These are phyloP conservation scores for Zaprionus obscuricornis DNA, from an alignment of 2,888 invertebrate species.

Conservation along the genomic window DNA sequence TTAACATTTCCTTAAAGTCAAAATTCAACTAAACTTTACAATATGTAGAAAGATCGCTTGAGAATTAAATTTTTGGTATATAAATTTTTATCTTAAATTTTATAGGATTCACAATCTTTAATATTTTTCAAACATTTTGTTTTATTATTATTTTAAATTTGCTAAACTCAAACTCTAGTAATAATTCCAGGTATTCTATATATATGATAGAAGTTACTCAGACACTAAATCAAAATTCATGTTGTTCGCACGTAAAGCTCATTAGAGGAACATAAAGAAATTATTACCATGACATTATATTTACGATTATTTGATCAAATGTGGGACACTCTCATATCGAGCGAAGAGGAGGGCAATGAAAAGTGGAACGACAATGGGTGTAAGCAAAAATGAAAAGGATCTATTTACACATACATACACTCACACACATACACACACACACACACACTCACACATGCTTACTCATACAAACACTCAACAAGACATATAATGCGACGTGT, in stretches of 20 bases:
- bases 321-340: constrained; percentile 26
- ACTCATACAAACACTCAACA: constrained; percentile 23
- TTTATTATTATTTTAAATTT: no score
- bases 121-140: no score
- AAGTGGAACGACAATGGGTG: constrained; percentile 2
- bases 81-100: no score
- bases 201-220: constrained; percentile 36
- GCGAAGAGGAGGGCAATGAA: background rate
- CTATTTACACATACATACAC: constrained; percentile 24
- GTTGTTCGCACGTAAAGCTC: constrained; percentile 69
- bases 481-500: constrained; percentile 52
- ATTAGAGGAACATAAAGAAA: constrained; percentile 71
- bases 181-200: constrained; percentile 20
- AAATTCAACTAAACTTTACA: no score
- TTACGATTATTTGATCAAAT: constrained; percentile 76
- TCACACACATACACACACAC: constrained; percentile 15
- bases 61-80: no score
- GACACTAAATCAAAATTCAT: constrained; percentile 63
- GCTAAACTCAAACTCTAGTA: no score
- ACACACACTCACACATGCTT: constrained; percentile 5
- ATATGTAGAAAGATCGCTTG: no score
- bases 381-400: constrained; percentile 30
- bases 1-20: no score
- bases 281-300: constrained; percentile 69
- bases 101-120: no score